Base-by-base conservation (phyloP, 1,140 invertebrate species). In the Drosophila grimshawi region DNA sequence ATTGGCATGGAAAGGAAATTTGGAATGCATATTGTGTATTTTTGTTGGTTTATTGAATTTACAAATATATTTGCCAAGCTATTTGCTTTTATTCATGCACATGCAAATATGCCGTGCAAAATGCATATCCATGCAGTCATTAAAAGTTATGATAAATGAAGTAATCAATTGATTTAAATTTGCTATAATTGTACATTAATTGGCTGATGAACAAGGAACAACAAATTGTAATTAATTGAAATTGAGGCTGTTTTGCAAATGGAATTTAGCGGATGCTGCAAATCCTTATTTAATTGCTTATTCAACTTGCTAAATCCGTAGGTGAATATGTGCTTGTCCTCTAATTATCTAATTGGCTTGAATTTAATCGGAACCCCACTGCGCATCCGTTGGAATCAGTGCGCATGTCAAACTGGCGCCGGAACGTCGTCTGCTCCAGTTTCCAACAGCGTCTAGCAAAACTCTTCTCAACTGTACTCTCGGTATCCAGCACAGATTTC, bases 371-470 rank as follows among this genome's bases (percentile, higher is more conserved):
- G 57, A 60, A 67, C 73, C 70, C 69, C 41, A 70, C 35, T 86
- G 56, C 76, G 67, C 72, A 72, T 35, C 53, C 39, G 46, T 41
- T 11, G 32, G 41, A 10, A 66, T 32, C 35, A 62, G 0, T 89
- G 85, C 85, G 85, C 85, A 89, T 89, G 85, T 89, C 86, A 70
- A 64, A 79, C 67, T 89, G 85, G 86, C 85, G 85, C 85, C 85
- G 85, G 57, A 73, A 81, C 69, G 86, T 32, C 85, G 85, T 67
- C 85, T 89, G 85, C 81, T 89, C 85, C 86, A 89, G 78, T 86
- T 89, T 90, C 55, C 78, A 46, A 59, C 51, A 61, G 60, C 56
- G 67, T 57, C 49, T 55, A 35, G 65, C 33, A 72, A 67, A 53
- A 51, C 57, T 59, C 33, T 49, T 19, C 41, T 19, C 41, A 49